Evolutionary conservation across 2,797 vertebrate species (phyloP).

Genomic region (Sphenopsis melanotis): DNA sequence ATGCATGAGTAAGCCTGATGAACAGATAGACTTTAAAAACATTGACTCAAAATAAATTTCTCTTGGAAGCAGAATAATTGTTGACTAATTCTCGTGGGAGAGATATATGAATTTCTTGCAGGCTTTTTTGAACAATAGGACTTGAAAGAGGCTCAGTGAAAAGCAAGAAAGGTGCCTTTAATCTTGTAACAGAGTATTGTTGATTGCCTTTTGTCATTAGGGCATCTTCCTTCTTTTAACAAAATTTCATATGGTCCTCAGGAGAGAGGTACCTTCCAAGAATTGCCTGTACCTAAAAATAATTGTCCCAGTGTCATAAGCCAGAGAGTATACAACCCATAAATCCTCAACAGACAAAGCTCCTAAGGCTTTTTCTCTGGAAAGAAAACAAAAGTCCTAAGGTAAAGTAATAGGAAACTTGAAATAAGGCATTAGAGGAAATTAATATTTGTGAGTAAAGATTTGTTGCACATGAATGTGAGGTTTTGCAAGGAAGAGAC

Average conservation of each 20-base stretch:
- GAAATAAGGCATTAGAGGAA: not conserved
- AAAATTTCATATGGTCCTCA: not conserved
- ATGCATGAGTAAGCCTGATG: constrained; percentile 45
- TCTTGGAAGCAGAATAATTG: constrained; percentile 40
- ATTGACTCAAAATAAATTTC: constrained; percentile 64
- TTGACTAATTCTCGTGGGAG: constrained; percentile 49
- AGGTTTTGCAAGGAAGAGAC: not conserved
- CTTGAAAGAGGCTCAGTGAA: not conserved
- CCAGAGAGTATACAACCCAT: not conserved
- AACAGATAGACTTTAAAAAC: constrained; percentile 55
- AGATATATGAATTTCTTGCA: constrained; percentile 6
- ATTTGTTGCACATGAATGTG: not conserved
- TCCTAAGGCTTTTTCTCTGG: not conserved
- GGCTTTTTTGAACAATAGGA: constrained; percentile 23
- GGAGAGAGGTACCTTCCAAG: not conserved
- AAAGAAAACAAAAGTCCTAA: not conserved
- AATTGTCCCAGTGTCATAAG: not conserved
- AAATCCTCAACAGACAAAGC: not conserved
- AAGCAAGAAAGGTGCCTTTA: not conserved
- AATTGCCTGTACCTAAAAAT: not conserved
- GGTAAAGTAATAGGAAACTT: not conserved
- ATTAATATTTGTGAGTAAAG: not conserved
- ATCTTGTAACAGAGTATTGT: not conserved
- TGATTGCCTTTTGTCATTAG: not conserved
- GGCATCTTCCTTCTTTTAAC: not conserved